A percentile compares a stretch with the other conserved stretches of the same genome.
phyloP scores from a whole-genome alignment of 2,113 vertebrate genomes.

The Phycodurus eques region DNA sequence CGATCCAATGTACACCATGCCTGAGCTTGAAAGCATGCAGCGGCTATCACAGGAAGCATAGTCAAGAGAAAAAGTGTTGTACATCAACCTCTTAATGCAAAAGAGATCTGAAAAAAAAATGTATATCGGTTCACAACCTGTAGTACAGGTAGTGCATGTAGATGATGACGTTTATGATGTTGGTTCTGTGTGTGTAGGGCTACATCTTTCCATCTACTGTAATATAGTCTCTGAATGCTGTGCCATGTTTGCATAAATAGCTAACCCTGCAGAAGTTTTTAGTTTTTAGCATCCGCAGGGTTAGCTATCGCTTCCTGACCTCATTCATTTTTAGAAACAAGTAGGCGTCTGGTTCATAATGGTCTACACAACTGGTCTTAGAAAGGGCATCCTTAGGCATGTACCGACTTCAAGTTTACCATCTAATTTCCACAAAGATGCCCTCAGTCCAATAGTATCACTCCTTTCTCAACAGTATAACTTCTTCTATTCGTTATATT shows the following conservation, averaged over 20 bases:
- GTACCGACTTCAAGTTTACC: slow-evolving; percentile 35
- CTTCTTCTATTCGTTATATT: slow-evolving; percentile 1
- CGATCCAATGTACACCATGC: too few species aligned
- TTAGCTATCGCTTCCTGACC: slow-evolving; percentile 37
- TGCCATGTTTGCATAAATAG: slow-evolving; percentile 27
- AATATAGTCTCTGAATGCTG: slow-evolving; percentile 21
- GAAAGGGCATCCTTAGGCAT: slow-evolving; percentile 23
- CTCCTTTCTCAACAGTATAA: slow-evolving; percentile 23
- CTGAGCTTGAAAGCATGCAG: too few species aligned
- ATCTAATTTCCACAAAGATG: slow-evolving; percentile 43
- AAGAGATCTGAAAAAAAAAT: too few species aligned
- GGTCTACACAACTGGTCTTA: slow-evolving; percentile 37
- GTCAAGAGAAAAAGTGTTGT: too few species aligned
- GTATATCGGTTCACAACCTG: too few species aligned
- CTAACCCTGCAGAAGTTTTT: too few species aligned
- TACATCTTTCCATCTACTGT: slow-evolving; percentile 5
- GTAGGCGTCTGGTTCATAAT: slow-evolving; percentile 51
- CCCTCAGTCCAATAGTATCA: slow-evolving; percentile 20
- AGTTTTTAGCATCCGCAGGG: slow-evolving; percentile 28
- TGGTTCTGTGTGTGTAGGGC: not conserved
- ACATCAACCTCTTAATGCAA: too few species aligned
- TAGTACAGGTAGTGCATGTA: too few species aligned
- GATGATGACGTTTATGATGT: too few species aligned
- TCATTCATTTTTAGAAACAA: slow-evolving; percentile 57
- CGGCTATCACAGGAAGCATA: too few species aligned